Conservation (phyloP, 1,140 invertebrate genomes). For the Ylistrum balloti region DNA sequence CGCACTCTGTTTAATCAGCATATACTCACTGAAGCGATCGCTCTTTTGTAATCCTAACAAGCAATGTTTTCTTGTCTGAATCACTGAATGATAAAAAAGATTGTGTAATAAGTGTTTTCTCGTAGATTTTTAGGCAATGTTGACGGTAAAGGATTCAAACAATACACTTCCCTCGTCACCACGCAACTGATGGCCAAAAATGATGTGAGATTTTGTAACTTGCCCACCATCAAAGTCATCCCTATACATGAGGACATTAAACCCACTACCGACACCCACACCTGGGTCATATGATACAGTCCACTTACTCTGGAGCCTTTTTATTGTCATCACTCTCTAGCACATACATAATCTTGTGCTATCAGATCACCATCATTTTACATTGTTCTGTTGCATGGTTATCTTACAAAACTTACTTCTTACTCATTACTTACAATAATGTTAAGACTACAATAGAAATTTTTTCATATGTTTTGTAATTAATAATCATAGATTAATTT, state of each 20-base stretch:
- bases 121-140: background rate
- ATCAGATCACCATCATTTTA: no score
- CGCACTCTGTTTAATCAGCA: background rate
- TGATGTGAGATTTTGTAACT: background rate
- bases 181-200: background rate
- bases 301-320: no score
- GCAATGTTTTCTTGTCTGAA: background rate
- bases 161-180: background rate
- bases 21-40: background rate
- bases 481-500: no score
- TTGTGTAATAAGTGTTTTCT: background rate
- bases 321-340: no score
- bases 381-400: no score
- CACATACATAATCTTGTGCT: no score
- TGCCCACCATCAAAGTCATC: background rate
- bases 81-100: background rate
- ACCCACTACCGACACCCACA: background rate
- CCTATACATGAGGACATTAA: background rate
- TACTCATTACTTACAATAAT: no score
- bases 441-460: no score
- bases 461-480: no score
- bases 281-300: no score
- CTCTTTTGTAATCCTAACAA: background rate
- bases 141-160: background rate
- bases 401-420: no score